These are phyloP conservation scores for Himalopsyche anomala DNA, from an alignment of 2,888 invertebrate genomes.

Conservation along the genomic window DNA sequence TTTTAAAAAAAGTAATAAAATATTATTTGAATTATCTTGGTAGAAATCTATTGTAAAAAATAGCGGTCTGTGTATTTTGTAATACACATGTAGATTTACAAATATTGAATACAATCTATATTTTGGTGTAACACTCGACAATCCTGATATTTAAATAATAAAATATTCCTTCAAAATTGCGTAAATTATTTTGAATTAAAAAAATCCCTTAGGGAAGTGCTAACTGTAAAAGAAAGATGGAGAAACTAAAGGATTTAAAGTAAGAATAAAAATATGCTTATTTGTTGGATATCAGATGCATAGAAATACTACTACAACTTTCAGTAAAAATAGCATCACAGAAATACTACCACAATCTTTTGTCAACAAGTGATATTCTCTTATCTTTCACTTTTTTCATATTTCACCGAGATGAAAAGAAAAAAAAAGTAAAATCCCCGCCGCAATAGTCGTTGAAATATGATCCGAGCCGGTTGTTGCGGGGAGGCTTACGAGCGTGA, in stretches of 20 bases:
- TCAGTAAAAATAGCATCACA: background rate
- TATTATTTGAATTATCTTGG: too few relatives aligned
- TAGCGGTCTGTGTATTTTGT: too few relatives aligned
- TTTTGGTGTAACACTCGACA: too few relatives aligned
- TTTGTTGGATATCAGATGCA: too few relatives aligned
- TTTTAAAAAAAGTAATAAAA: too few relatives aligned
- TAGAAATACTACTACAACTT: too few relatives aligned
- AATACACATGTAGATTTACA: too few relatives aligned
- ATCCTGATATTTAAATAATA: too few relatives aligned
- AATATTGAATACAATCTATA: too few relatives aligned
- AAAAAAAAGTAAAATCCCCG: background rate
- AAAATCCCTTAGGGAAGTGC: background rate
- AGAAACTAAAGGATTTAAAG: background rate
- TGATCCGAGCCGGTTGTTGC: conserved; percentile 27
- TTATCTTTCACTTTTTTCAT: conserved; percentile 30
- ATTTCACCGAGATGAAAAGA: background rate
- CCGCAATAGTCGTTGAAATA: conserved; percentile 34
- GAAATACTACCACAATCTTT: background rate
- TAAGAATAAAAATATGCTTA: conserved; percentile 44
- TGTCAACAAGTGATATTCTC: conserved; percentile 38
- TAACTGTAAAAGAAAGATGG: conserved; percentile 46
- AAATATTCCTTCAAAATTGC: too few relatives aligned
- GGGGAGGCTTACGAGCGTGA: conserved; percentile 13
- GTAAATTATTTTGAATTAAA: too few relatives aligned
- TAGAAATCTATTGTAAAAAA: too few relatives aligned